Evolutionary conservation across 2,888 invertebrate genomes (phyloP), one percentile per base, ranked within the genome.

Genomic region (Strigamia maritima): DNA sequence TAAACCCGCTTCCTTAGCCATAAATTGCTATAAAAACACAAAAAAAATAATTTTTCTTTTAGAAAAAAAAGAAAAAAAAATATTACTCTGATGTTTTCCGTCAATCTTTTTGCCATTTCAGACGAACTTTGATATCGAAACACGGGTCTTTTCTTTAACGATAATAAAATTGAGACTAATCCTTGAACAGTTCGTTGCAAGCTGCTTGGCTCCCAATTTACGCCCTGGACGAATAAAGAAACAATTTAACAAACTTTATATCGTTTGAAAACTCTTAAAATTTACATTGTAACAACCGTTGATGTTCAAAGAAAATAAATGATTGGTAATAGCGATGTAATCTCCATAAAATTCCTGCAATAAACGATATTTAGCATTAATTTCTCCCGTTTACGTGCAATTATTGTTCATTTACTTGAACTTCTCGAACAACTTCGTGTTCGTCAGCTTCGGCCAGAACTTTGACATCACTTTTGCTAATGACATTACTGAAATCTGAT

Each of bases 401-500:
- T n/a, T 16, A 4, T 49, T 28, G 3, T 6, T 2, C 3, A 70
- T 49, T 81, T 81, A 87, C 86, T 85, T 87, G 87, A 0, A 98
- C 93, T 88, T 98, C 98, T 81, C 97, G 89, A 16, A 99, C 98
- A 0, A 95, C 93, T 89, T 99, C 99, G 85, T 97, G 95, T 86
- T 98, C 98, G 87, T 99, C 99, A 83, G 95, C 94, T 87, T 99
- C 98, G 0, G 99, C 99, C 81, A 99, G 86, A 0, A 92, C 90
- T 88, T 99, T 99, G 44, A 99, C 93, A 85, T 98, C 97, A 14
- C 96, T 94, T 86, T 98, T 97, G 40, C 97, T 94, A 84, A 99
- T 93, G 35, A 97, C 95, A 86, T 99, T 98, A 85, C 97, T 97
- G 87, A 98, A 99, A 89, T 98, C 95, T 95, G 83, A 49, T 84